Base-by-base conservation (phyloP, 2,113 vertebrate species). In the Bujurquina vittata region DNA sequence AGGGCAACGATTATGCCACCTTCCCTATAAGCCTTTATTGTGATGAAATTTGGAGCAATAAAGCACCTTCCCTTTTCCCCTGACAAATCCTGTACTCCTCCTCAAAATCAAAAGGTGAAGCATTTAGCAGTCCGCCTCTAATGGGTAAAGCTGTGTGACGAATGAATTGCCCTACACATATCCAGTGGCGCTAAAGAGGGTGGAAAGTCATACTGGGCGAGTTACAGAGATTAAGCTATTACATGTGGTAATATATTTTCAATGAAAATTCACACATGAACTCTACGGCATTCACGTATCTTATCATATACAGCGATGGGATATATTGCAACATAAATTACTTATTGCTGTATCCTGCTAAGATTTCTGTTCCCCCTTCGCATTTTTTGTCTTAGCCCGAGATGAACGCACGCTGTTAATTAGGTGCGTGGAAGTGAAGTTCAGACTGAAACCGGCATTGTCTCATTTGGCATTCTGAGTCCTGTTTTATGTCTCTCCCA, bases 21-120 rank as follows among this genome's bases (percentile, higher is more conserved):
- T 93, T 94, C 89, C 84, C 89, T 84, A 95, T 92, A 95, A 95
- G 94, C 94, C 93, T 95, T 95, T 93, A 95, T 96, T 96, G 94
- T 95, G 95, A 95, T 94, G 95, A 95, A 95, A 96, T 96, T 94
- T 90, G 52, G 84, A 92, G 94, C 94, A 95, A 95, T 95, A 94
- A 95, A 94, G 92, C 91, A 93, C 90, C 90, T 93, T 92, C 92
- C 85, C 83, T 76, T 88, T 84, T 92, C 93, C 92, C 88, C 86
- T 93, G 89, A 95, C 93, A 95, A 95, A 94, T 95, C 92, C 88
- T 87, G 86, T 90, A 92, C 94, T 95, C 93, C 92, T 95, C 90
- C 92, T 93, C 90, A 92, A 95, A 95, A 94, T 94, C 91, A 92
- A 94, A 94, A 95, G 94, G 95, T 95, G 94, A 95, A 93, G 94